These are phyloP conservation scores for Python bivittatus DNA, from an alignment of 2,113 vertebrate genomes.

Conservation along the genomic window DNA sequence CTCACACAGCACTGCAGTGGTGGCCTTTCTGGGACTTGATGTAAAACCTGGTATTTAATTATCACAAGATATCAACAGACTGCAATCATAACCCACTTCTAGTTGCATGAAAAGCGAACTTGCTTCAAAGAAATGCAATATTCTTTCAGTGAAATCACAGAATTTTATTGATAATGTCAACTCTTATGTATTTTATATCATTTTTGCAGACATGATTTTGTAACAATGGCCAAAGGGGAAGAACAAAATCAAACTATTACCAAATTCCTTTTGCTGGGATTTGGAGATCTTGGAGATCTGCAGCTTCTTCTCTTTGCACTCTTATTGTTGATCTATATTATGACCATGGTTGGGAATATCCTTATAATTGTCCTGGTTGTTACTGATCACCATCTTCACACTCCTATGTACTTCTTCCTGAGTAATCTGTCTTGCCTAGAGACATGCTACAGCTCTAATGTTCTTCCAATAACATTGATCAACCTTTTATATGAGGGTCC, in stretches of 20 bases:
- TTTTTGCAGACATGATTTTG: neutral
- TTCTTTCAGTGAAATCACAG: neutral
- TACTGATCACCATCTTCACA: neutral
- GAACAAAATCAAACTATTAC: neutral
- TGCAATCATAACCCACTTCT: neutral
- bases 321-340: neutral
- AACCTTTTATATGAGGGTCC: constrained; percentile 16
- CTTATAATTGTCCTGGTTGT: neutral
- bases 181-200: neutral
- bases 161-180: neutral
- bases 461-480: constrained; percentile 6
- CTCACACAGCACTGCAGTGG: neutral
- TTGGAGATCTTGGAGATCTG: neutral
- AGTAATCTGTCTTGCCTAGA: constrained; percentile 1
- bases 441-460: constrained; percentile 7
- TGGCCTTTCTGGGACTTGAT: neutral
- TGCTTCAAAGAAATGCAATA: neutral
- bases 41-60: neutral
- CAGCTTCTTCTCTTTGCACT: neutral
- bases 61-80: neutral
- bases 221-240: neutral
- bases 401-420: neutral
- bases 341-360: neutral
- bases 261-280: neutral
- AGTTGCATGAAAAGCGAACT: neutral